Evolutionary conservation across 2,113 vertebrate genomes (phyloP).

Genomic region (Alosa alosa): DNA sequence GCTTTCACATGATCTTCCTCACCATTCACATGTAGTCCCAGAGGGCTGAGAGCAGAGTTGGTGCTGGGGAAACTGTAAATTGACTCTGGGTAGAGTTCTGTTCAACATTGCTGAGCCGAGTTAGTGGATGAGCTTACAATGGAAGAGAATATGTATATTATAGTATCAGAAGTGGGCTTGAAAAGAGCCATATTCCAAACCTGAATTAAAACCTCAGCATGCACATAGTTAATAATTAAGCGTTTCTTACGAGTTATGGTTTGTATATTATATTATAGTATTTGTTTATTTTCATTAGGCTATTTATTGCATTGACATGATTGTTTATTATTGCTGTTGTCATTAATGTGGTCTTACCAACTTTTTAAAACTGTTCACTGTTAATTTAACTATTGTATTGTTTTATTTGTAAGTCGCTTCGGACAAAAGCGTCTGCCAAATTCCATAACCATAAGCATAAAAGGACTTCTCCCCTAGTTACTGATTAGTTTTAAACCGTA

Average conservation of each 20-base stretch:
- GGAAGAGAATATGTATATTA: background rate
- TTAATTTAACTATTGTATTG: too few relatives aligned
- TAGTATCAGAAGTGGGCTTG: background rate
- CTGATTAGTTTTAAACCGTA: background rate
- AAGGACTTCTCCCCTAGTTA: background rate
- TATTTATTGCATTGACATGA: too few relatives aligned
- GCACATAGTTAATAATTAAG: too few relatives aligned
- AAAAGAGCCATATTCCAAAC: background rate
- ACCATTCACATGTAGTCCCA: background rate
- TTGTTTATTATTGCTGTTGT: too few relatives aligned
- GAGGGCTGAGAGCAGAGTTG: conserved; percentile 23
- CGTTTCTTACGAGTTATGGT: too few relatives aligned
- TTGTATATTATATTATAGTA: too few relatives aligned
- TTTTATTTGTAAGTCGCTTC: too few relatives aligned
- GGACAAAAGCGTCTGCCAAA: too few relatives aligned
- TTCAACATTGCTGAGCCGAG: background rate
- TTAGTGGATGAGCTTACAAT: background rate
- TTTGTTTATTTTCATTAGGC: too few relatives aligned
- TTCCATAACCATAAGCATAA: too few relatives aligned
- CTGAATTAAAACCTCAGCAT: background rate
- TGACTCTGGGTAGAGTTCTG: background rate
- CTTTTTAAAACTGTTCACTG: too few relatives aligned
- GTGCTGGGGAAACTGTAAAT: conserved; percentile 9
- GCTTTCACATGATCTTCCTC: background rate
- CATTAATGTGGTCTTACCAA: too few relatives aligned